phyloP scores from a whole-genome alignment of 2,888 invertebrate species.

The Antitype chi region DNA sequence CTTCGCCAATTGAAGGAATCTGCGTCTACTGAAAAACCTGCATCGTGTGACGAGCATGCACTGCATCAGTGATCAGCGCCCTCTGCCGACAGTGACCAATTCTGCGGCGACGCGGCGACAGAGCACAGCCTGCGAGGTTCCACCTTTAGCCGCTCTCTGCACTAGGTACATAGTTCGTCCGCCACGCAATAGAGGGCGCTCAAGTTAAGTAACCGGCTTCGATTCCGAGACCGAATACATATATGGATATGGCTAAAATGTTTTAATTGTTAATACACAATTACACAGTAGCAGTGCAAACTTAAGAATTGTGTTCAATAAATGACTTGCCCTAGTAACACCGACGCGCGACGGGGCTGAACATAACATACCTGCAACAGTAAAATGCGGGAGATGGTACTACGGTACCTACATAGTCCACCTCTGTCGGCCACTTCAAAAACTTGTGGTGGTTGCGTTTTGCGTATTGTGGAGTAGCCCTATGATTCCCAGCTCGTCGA shows the following conservation, averaged over 20 bases:
- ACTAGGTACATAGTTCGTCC: not conserved
- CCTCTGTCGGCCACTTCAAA: not conserved
- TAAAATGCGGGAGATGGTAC: not conserved
- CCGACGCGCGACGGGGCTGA: not conserved
- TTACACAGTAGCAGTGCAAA: not conserved
- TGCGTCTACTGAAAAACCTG: slow-evolving; percentile 29
- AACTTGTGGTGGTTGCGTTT: not conserved
- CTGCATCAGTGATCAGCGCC: not conserved
- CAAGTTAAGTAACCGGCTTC: not conserved
- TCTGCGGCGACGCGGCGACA: not conserved
- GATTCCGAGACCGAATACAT: not conserved
- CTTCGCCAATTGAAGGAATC: slow-evolving; percentile 31
- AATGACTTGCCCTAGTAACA: no score
- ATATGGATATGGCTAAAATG: not conserved
- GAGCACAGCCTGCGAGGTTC: not conserved
- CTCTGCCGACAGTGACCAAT: slow-evolving; percentile 7
- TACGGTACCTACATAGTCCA: not conserved
- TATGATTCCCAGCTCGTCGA: not conserved
- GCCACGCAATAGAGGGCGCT: slow-evolving; percentile 34
- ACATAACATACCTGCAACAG: not conserved
- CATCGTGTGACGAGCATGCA: not conserved
- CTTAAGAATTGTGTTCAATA: slow-evolving; percentile 1
- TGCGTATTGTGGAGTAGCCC: not conserved
- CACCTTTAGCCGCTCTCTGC: not conserved
- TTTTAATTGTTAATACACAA: no score